These are phyloP conservation scores for Notiomystis cincta DNA, from an alignment of 2,113 vertebrate genomes.

Conservation along the genomic window DNA sequence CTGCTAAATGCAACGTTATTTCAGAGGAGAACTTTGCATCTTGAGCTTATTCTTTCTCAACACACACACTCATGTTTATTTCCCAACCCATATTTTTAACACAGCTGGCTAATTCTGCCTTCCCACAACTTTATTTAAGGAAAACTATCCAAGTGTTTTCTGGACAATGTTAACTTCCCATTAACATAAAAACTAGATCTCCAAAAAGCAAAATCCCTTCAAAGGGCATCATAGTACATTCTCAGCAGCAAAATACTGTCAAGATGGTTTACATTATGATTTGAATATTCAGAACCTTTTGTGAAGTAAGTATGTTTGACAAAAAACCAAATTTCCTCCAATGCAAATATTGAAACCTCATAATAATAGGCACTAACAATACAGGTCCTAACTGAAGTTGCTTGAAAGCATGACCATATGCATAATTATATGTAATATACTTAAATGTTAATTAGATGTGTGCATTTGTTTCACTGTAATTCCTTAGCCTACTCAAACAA, in stretches of 20 bases:
- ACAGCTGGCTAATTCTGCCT: not conserved
- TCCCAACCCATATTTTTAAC: not conserved
- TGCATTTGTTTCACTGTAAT: not conserved
- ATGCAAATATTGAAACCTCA: not conserved
- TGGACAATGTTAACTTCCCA: not conserved
- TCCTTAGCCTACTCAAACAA: not conserved
- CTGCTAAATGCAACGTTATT: not conserved
- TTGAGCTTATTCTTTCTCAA: not conserved
- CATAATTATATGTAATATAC: not conserved
- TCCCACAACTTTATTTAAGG: not conserved
- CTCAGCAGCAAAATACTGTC: not conserved
- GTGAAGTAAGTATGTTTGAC: not conserved
- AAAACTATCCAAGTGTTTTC: not conserved
- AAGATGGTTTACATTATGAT: not conserved
- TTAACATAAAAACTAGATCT: not conserved
- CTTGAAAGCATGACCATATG: not conserved
- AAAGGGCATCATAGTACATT: not conserved
- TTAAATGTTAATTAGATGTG: not conserved
- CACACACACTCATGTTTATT: not conserved
- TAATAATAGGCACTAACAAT: not conserved
- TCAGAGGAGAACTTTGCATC: not conserved
- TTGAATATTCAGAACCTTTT: not conserved
- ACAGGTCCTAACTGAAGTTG: not conserved
- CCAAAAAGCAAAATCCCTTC: not conserved
- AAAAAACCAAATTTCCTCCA: not conserved